phyloP scores from a whole-genome alignment of 2,888 invertebrate species.

The Reticulitermes lucifugus region DNA sequence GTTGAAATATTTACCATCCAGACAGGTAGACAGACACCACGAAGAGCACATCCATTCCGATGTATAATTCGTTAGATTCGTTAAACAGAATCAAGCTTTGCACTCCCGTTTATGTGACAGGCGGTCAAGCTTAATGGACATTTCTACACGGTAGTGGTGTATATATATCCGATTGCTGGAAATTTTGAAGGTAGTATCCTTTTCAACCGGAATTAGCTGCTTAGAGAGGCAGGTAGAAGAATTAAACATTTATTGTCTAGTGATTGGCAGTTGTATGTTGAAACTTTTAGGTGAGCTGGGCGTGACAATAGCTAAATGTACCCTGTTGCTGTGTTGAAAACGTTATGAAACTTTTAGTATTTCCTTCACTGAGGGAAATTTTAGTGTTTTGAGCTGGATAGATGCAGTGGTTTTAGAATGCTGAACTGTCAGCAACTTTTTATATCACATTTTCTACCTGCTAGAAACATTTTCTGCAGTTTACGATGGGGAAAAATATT shows the following conservation, averaged over 20 bases:
- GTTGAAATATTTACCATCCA: not conserved
- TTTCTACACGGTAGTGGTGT: not conserved
- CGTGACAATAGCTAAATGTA: conserved; percentile 3
- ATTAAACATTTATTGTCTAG: not conserved
- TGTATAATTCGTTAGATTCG: conserved; percentile 4
- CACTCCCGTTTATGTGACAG: not conserved
- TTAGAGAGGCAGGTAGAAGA: not conserved
- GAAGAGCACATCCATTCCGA: not conserved
- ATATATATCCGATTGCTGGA: not conserved
- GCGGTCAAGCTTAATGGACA: not conserved
- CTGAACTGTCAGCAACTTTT: not conserved
- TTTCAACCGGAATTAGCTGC: not conserved
- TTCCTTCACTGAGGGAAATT: not conserved
- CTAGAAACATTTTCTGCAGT: not conserved
- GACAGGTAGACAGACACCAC: not conserved
- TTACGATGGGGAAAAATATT: not conserved
- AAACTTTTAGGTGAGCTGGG: not conserved
- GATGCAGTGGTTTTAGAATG: not conserved
- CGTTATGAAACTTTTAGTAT: not conserved
- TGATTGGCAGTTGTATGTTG: not conserved
- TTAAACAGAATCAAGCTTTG: not conserved
- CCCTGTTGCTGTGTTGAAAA: not conserved
- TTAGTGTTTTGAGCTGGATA: not conserved
- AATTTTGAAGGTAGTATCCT: not conserved
- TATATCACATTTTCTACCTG: not conserved